These are phyloP conservation scores for Gerris lacustris DNA, from an alignment of 2,888 invertebrate genomes.

Conservation along the genomic window DNA sequence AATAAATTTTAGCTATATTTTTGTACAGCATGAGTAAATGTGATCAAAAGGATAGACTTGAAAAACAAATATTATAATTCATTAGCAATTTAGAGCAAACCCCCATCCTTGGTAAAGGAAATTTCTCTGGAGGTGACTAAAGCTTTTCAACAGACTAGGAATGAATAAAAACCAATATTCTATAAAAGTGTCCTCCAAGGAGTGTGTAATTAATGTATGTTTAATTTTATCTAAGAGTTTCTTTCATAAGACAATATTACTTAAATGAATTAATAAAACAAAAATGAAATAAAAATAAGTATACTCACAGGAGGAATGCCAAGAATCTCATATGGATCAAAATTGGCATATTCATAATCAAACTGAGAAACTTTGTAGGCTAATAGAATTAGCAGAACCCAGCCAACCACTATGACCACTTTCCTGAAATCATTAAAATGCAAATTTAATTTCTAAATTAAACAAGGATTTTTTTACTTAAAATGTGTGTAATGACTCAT, in stretches of 20 bases:
- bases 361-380: slow-evolving; percentile 90
- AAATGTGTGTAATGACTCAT: too few species aligned
- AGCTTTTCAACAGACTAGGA: too few species aligned
- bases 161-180: too few species aligned
- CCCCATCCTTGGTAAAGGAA: too few species aligned
- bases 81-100: too few species aligned
- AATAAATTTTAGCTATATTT: too few species aligned
- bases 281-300: not conserved
- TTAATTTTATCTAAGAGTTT: not conserved
- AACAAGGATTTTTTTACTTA: not conserved
- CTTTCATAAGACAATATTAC: not conserved
- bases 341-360: slow-evolving; percentile 96
- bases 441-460: not conserved
- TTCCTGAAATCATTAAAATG: slow-evolving; percentile 46
- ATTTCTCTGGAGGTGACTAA: too few species aligned
- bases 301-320: slow-evolving; percentile 62
- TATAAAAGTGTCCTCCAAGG: too few species aligned
- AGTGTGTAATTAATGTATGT: too few species aligned
- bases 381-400: slow-evolving; percentile 65
- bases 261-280: not conserved
- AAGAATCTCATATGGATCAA: slow-evolving; percentile 95
- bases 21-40: too few species aligned
- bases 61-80: too few species aligned
- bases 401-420: slow-evolving; percentile 63
- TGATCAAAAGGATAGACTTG: too few species aligned